phyloP scores from a whole-genome alignment of 2,797 vertebrate genomes.

The Emys orbicularis region DNA sequence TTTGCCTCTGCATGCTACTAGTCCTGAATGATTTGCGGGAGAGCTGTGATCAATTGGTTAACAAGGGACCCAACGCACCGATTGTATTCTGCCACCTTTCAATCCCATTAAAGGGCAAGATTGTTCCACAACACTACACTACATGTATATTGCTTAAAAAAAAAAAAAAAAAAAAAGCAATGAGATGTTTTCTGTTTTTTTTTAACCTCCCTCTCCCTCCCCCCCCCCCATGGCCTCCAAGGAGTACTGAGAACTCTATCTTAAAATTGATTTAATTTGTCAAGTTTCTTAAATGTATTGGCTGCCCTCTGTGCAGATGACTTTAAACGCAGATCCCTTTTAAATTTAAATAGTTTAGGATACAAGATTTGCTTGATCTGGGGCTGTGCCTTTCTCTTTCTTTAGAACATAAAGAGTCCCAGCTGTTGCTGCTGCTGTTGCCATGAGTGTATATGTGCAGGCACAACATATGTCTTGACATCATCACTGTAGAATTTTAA shows the following conservation, averaged over 20 bases:
- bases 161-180: not conserved
- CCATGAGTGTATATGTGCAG: not conserved
- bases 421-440: not conserved
- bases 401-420: not conserved
- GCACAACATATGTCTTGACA: not conserved
- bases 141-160: not conserved
- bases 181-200: not conserved
- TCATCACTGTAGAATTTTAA: not conserved
- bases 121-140: not conserved
- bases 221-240: not conserved
- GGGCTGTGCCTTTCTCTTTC: not conserved
- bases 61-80: not conserved
- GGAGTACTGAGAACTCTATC: not conserved
- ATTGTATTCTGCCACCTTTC: not conserved
- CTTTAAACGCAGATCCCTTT: not conserved
- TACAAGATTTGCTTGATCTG: not conserved
- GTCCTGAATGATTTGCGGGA: not conserved
- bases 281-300: not conserved
- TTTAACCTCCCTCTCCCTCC: too few relatives aligned
- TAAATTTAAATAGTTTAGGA: conserved; percentile 18
- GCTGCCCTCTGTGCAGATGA: not conserved
- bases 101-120: not conserved
- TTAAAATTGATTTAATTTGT: not conserved
- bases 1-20: not conserved
- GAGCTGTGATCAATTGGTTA: not conserved